Percentiles rank a stretch among this genome's conserved stretches.
These are phyloP conservation scores for Trissolcus basalis DNA, from an alignment of 1,140 invertebrate species.

Conservation along the genomic window DNA sequence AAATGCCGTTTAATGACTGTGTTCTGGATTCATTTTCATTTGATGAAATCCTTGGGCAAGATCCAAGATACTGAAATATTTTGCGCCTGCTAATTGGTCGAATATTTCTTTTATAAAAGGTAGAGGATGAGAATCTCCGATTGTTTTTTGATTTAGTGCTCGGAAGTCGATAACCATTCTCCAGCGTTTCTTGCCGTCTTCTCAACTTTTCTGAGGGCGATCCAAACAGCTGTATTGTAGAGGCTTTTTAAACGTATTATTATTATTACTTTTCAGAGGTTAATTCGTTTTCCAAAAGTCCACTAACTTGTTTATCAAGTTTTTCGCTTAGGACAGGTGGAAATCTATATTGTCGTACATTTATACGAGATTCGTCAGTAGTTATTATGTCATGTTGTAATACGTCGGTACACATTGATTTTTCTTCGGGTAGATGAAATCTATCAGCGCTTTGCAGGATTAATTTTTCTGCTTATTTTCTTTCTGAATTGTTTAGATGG, in stretches of 20 bases:
- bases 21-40: not conserved
- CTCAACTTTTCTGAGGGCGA: not conserved
- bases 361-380: not conserved
- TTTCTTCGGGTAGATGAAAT: not conserved
- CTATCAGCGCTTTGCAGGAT: not conserved
- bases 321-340: not conserved
- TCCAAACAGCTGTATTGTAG: not conserved
- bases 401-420: not conserved
- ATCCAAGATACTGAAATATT: not conserved
- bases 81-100: not conserved
- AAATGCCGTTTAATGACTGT: not conserved
- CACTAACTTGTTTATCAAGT: not conserved
- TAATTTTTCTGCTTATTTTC: not conserved
- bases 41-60: not conserved
- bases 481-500: not conserved
- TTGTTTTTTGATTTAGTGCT: not conserved
- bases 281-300: not conserved
- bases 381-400: not conserved
- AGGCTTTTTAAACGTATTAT: not conserved
- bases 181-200: not conserved
- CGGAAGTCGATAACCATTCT: not conserved
- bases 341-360: not conserved
- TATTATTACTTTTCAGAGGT: no score
- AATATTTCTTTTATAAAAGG: not conserved
- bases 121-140: not conserved